Percentiles rank a stretch among this genome's conserved stretches.
Evolutionary conservation across 1,140 invertebrate species (phyloP).

Genomic region (Drosophila lacertosa): DNA sequence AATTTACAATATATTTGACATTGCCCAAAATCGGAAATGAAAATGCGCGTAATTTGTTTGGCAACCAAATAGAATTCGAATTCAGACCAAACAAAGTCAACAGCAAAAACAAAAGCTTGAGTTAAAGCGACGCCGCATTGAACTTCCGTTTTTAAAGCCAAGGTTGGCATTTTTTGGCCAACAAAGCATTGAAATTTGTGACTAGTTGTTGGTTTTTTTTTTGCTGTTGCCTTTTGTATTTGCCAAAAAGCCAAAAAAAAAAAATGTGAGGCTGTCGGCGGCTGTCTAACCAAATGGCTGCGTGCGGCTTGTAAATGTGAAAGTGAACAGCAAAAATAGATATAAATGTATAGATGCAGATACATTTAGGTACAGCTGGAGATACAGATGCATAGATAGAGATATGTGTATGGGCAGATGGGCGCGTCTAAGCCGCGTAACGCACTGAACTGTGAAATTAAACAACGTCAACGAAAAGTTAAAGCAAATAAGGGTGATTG

Average conservation of each 20-base stretch:
- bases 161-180: slow-evolving; percentile 71
- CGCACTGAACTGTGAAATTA: slow-evolving; percentile 79
- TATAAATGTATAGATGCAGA: slow-evolving; percentile 23
- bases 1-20: background rate
- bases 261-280: slow-evolving; percentile 10
- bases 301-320: slow-evolving; percentile 54
- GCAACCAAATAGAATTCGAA: slow-evolving; percentile 3
- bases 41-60: slow-evolving; percentile 25
- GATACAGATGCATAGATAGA: slow-evolving; percentile 13
- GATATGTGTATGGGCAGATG: slow-evolving; percentile 54
- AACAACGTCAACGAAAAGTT: slow-evolving; percentile 54
- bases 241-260: slow-evolving; percentile 18
- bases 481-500: slow-evolving; percentile 4
- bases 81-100: background rate
- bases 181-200: slow-evolving; percentile 47
- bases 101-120: slow-evolving; percentile 4
- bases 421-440: slow-evolving; percentile 71
- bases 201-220: too few relatives aligned
- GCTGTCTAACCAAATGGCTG: slow-evolving; percentile 34
- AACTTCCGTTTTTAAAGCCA: slow-evolving; percentile 74
- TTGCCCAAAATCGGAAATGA: slow-evolving; percentile 13
- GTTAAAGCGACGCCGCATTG: slow-evolving; percentile 56
- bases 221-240: slow-evolving; percentile 50
- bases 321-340: slow-evolving; percentile 23
- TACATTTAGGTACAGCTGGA: slow-evolving; percentile 5